These are phyloP conservation scores for Papilio machaon DNA, from an alignment of 1,140 invertebrate genomes.

Conservation along the genomic window DNA sequence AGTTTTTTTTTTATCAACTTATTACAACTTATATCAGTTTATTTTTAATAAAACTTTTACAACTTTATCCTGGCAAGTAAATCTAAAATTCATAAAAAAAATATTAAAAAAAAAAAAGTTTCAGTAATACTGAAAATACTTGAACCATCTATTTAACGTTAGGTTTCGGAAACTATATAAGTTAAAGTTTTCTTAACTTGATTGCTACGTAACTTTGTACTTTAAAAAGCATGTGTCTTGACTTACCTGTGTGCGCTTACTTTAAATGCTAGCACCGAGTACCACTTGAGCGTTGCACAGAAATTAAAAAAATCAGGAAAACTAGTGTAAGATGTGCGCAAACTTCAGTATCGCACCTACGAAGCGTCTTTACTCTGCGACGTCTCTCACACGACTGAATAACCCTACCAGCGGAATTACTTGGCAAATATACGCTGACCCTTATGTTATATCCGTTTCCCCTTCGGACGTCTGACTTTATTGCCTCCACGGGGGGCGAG, in stretches of 20 bases:
- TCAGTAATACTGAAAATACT: not conserved
- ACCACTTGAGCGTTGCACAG: conserved; percentile 16
- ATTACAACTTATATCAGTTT: too few relatives aligned
- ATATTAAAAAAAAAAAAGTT: not conserved
- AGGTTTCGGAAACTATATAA: not conserved
- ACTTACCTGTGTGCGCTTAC: conserved; percentile 12
- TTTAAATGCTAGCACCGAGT: conserved; percentile 8
- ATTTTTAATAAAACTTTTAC: too few relatives aligned
- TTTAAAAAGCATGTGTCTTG: not conserved
- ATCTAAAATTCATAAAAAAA: not conserved
- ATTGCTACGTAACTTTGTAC: not conserved
- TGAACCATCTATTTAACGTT: not conserved
- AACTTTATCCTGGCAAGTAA: too few relatives aligned
- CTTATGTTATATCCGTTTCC: not conserved
- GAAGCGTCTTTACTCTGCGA: conserved; percentile 2
- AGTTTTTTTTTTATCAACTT: too few relatives aligned
- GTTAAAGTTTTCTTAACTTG: not conserved
- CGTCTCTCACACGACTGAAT: conserved; percentile 3
- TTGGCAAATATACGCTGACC: conserved; percentile 19
- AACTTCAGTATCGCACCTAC: not conserved
- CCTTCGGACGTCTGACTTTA: not conserved
- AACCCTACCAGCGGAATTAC: not conserved
- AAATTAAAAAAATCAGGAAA: conserved; percentile 1
- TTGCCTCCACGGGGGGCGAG: not conserved
- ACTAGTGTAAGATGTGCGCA: not conserved